Evolutionary conservation across 2,888 invertebrate genomes (phyloP).

Genomic region (Tiliacea citrago): DNA sequence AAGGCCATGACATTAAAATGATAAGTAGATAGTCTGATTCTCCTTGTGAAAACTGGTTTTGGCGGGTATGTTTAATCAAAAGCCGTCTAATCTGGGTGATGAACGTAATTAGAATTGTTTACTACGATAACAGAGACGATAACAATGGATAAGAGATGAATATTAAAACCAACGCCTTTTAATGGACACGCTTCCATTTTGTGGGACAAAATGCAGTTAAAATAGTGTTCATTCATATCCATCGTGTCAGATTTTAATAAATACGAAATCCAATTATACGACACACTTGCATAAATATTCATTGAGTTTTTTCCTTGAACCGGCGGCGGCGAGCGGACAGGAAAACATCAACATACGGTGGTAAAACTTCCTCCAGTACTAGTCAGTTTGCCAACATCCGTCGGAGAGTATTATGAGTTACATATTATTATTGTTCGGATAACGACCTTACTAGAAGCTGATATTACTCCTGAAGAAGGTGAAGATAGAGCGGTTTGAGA

Average conservation of each 20-base stretch:
- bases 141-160: slow-evolving; percentile 45
- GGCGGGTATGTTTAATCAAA: slow-evolving; percentile 11
- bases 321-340: slow-evolving; percentile 65
- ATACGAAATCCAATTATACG: slow-evolving; percentile 58
- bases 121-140: slow-evolving; percentile 41
- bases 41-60: slow-evolving; percentile 20
- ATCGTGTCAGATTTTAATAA: slow-evolving; percentile 45
- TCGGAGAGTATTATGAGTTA: slow-evolving; percentile 57
- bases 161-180: slow-evolving; percentile 26
- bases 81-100: slow-evolving; percentile 19
- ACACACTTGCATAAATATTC: slow-evolving; percentile 60
- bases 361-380: slow-evolving; percentile 71
- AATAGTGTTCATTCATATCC: slow-evolving; percentile 38
- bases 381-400: slow-evolving; percentile 71
- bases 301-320: slow-evolving; percentile 71
- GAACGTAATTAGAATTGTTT: slow-evolving; percentile 40
- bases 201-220: slow-evolving; percentile 13
- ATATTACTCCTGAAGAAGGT: neutral
- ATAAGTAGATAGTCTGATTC: slow-evolving; percentile 20
- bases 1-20: slow-evolving; percentile 32
- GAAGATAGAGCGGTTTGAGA: neutral
- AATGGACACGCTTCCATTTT: slow-evolving; percentile 16
- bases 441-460: slow-evolving; percentile 19
- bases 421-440: slow-evolving; percentile 33
- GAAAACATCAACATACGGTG: slow-evolving; percentile 76